Evolutionary conservation across 2,797 vertebrate genomes (phyloP), one percentile per base, ranked within the genome.

Genomic region (Gouania willdenowi): DNA sequence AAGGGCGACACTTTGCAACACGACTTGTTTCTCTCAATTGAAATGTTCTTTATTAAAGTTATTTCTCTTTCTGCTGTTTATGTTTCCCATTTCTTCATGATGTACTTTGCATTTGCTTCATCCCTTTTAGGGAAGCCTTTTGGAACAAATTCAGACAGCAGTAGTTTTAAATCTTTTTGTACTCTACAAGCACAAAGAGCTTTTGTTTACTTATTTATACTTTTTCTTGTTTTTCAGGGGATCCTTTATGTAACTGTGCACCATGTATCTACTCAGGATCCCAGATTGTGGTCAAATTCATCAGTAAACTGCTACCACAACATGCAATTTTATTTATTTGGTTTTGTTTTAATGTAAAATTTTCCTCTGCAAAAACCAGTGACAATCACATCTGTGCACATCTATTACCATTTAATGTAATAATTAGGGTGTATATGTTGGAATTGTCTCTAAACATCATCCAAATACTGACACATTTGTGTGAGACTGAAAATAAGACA

Each of bases 161-260:
- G 28, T 19, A 17, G 4, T 26, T 71, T 31, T 12, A 24, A 11
- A 55, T 5, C 16, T 39, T 43, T 48, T 13, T 21, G 9, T 8
- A 17, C 25, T 50, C 22, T 19, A 44, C 45, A 36, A 44, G 23
- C 46, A 41, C 35, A 60, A 48, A 57, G 15, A 43, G 32, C 51
- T 52, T 59, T 71, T 55, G 41, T 64, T 72, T 35, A 66, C 35
- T 64, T 66, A 50, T 66, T 74, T 44, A 66, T 58, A 21, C 6
- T 30, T 43, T 8, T 44, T 21, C 52, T 36, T 29, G 65, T 67
- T 65, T 51, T 56, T 47, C 55, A 39, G 55, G 41, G 34, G 26
- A 36, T 40, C 23, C 36, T 67, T 64, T 54, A 53, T 33, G 15
- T 38, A 39, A 59, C 19, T 26, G 11, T 11, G 22, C 9, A 52